Conservation (phyloP, 2,113 vertebrate genomes). For the Ariopsis seemanni region DNA sequence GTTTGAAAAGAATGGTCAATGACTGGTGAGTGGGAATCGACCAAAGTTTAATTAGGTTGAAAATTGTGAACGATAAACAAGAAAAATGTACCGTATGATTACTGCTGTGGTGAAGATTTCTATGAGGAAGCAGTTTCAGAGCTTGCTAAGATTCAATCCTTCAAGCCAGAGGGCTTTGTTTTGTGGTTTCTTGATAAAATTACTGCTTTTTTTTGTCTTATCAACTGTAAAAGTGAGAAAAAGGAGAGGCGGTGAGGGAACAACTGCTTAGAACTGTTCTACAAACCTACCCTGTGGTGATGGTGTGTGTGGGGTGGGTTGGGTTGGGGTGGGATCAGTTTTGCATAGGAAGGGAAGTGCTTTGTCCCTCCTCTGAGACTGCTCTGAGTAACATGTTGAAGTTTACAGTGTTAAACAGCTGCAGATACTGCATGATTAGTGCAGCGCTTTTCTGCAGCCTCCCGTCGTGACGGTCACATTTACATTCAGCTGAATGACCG, state of each 20-base stretch:
- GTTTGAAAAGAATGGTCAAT: not conserved
- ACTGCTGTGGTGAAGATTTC: not conserved
- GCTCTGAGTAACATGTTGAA: constrained; percentile 52
- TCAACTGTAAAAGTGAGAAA: not conserved
- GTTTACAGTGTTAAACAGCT: constrained; percentile 64
- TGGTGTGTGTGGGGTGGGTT: not conserved
- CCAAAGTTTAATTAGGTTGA: not conserved
- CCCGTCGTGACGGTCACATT: constrained; percentile 55
- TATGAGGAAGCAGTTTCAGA: not conserved
- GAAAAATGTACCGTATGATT: not conserved
- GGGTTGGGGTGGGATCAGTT: not conserved
- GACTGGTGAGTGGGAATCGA: not conserved
- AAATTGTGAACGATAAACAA: not conserved
- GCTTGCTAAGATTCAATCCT: not conserved
- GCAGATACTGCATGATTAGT: constrained; percentile 62
- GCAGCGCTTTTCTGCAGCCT: constrained; percentile 51
- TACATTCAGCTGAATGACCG: constrained; percentile 5
- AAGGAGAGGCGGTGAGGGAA: not conserved
- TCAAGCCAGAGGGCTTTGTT: not conserved
- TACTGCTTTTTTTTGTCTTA: not conserved
- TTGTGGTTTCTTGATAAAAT: not conserved
- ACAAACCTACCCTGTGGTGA: not conserved
- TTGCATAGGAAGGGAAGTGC: not conserved
- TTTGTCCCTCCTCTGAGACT: constrained; percentile 56
- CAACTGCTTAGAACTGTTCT: constrained; percentile 17